Base-by-base conservation (phyloP, 2,888 invertebrate genomes). In the Laothoe populi region DNA sequence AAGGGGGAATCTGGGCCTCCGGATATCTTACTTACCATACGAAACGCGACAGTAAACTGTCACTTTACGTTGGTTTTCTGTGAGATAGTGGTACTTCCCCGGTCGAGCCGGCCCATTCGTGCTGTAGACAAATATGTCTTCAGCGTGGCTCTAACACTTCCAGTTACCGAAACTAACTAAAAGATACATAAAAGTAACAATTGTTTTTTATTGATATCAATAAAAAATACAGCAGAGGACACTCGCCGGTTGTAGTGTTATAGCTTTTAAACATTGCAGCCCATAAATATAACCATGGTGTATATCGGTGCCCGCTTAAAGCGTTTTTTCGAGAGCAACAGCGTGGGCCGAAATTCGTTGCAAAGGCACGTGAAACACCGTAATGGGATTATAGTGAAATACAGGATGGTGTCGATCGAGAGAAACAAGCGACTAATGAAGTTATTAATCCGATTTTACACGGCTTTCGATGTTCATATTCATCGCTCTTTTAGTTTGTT, bases 331-430 rank as follows among this genome's bases (percentile, higher is more conserved):
- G 64, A 64, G 64, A 68, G 64, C 74, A 69, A 68, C 69, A 70
- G 66, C 67, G 53, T 63, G 63, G 63, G 67, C 79, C 79, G 78
- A 87, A 88, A 82, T 82, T 84, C 81, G 75, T 71, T 75, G 75
- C 80, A 77, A 78, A 79, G 82, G 71, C 83, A 79, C 80, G 78
- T 77, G 79, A 78, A 78, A 74, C 78, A 74, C 75, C 70, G 73
- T 90, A 92, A 92, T 86, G 83, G 91, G 92, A 92, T 92, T 92
- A 92, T 80, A 85, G 88, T 90, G 87, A 90, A 90, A 92, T 90
- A 91, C 86, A 81, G 90, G 79, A 69, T 79, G 81, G 83, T 86
- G 86, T 88, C 90, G 86, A 90, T 91, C 90, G 91, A 81, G 88
- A 90, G 89, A 87, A 89, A 90, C 88, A 86, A 84, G 90, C 87